Percentiles rank a stretch among this genome's conserved stretches.
phyloP scores from a whole-genome alignment of 2,113 vertebrate genomes.

The Alces alces region DNA sequence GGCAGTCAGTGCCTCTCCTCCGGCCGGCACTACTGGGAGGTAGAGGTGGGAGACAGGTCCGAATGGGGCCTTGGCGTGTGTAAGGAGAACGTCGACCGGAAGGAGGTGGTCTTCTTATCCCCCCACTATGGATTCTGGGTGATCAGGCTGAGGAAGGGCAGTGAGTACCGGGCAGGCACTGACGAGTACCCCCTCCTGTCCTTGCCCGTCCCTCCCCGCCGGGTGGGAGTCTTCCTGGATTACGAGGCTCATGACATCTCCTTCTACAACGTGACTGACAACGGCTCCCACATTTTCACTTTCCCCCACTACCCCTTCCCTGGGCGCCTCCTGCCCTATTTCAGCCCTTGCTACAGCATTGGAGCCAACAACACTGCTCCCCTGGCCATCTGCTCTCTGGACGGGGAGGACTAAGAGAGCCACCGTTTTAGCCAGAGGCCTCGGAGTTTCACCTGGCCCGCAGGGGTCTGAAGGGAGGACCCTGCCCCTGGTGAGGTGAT shows the following conservation, averaged over 20 bases:
- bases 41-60: constrained; percentile 68
- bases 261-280: constrained; percentile 74
- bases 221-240: constrained; percentile 71
- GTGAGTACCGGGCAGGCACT: constrained; percentile 63
- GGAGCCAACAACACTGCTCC: constrained; percentile 12
- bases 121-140: constrained; percentile 72
- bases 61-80: constrained; percentile 72
- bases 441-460: neutral
- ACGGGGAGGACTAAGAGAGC: neutral
- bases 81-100: constrained; percentile 58
- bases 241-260: constrained; percentile 69
- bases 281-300: constrained; percentile 71
- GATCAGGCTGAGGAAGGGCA: constrained; percentile 65
- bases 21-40: constrained; percentile 70
- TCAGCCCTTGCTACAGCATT: constrained; percentile 81
- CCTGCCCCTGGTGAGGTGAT: neutral
- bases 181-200: constrained; percentile 33
- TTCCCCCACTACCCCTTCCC: constrained; percentile 74
- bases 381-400: constrained; percentile 54
- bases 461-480: neutral
- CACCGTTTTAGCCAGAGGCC: neutral
- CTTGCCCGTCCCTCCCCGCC: constrained; percentile 51
- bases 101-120: constrained; percentile 66
- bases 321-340: constrained; percentile 81
- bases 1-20: constrained; percentile 65